Evolutionary conservation across 2,113 vertebrate species (phyloP).

Genomic region (Cnemophilus loriae): DNA sequence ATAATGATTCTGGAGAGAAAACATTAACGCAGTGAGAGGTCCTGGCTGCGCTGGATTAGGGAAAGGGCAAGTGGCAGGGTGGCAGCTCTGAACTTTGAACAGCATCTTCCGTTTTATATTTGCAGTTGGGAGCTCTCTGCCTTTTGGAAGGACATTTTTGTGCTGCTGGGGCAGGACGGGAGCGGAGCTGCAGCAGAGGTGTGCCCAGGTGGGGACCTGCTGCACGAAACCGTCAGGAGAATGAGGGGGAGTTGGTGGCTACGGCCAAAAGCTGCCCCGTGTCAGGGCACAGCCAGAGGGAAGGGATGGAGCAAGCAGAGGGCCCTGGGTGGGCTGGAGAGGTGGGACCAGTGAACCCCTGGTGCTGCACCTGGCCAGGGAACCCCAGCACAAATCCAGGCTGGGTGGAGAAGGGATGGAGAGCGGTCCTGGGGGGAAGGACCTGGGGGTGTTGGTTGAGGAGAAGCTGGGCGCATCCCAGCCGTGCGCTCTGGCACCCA

Average conservation of each 20-base stretch:
- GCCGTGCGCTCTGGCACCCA: neutral
- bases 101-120: neutral
- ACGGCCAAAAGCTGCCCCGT: too few relatives aligned
- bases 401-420: neutral
- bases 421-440: too few relatives aligned
- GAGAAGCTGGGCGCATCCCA: accelerated
- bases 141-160: neutral
- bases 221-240: neutral
- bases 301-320: neutral
- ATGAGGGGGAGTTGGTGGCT: neutral
- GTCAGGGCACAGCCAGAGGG: neutral
- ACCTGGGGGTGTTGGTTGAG: accelerated
- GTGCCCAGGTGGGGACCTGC: neutral
- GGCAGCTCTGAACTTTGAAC: neutral
- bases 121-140: neutral
- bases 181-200: neutral
- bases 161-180: neutral
- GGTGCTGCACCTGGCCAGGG: neutral
- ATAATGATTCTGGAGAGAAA: slow-evolving; percentile 16
- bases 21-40: slow-evolving; percentile 12
- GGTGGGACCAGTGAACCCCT: neutral
- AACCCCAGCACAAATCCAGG: neutral
- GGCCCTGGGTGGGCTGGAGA: neutral
- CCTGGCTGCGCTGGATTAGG: neutral
- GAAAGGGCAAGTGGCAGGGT: neutral